Evolutionary conservation across 2,888 invertebrate genomes (phyloP), one percentile per base, ranked within the genome.

Genomic region (Aphidoletes aphidimyza): DNA sequence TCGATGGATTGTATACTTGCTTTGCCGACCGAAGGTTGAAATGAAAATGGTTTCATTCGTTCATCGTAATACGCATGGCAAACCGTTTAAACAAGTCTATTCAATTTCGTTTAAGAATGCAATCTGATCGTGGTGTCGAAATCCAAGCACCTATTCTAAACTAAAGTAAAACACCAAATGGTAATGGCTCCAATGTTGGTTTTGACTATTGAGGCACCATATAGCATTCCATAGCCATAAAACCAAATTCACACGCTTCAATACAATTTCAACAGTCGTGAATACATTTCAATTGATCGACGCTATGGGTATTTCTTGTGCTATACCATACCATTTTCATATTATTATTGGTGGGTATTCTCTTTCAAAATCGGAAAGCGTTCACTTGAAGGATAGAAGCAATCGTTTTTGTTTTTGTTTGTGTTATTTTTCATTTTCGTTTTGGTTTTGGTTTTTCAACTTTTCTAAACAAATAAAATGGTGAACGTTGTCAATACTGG

Each of bases 221-320:
- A 5, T 54, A 30, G 69, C 69, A 69, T 69, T 69, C 69, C 30
- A 69, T n/a, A 69, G 30, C 69, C n/a, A n/a, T n/a, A n/a, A 17
- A 69, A 69, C 30, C 69, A n/a, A 69, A 69, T 69, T 69, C 69
- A 69, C 69, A 69, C 69, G 69, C 69, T 69, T 69, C 69, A n/a
- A n/a, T n/a, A 69, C 69, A 69, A 69, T 69, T 69, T 69, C 34
- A 69, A 69, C 69, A 69, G 69, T 69, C 30, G 14, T 69, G 69
- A 69, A 69, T 69, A 69, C 30, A 69, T 69, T 30, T 19, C 22
- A 54, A 54, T 54, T 30, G 69, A 69, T 69, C 34, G 69, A n/a
- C 30, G 30, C 30, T 17, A 9, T 14, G 30, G 11, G 47, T 19
- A 17, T 19, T 8, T 6, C 14, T 1, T 69, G 26, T 69, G 30